Evolutionary conservation across 2,888 invertebrate species (phyloP).

Genomic region (Steinernema scapterisci): DNA sequence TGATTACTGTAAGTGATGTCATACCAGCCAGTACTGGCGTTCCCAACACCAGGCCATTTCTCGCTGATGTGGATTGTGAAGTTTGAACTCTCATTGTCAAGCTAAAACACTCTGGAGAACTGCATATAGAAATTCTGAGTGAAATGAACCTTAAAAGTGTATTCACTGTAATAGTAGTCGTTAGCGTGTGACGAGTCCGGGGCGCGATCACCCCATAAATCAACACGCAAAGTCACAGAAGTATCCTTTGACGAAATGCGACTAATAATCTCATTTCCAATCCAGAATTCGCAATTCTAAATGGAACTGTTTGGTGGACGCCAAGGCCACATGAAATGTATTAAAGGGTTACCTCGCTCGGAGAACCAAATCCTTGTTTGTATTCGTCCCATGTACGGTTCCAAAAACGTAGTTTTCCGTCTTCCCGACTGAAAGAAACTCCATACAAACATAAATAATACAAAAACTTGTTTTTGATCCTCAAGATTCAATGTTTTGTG

Average conservation of each 20-base stretch:
- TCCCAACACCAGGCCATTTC: conserved; percentile 40
- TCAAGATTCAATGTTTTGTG: conserved; percentile 42
- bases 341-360: conserved; percentile 11
- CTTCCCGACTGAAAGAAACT: conserved; percentile 43
- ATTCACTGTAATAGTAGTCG: conserved; percentile 44
- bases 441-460: neutral
- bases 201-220: conserved; percentile 56
- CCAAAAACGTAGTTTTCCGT: conserved; percentile 51
- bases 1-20: conserved; percentile 53
- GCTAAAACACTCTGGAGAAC: conserved; percentile 28
- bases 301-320: conserved; percentile 28
- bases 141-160: conserved; percentile 24
- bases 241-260: conserved; percentile 39
- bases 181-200: conserved; percentile 45
- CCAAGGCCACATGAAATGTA: neutral
- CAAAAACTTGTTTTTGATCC: conserved; percentile 44
- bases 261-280: conserved; percentile 58
- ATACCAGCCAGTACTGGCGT: conserved; percentile 57
- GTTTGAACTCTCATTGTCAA: conserved; percentile 40
- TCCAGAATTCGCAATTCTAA: conserved; percentile 50
- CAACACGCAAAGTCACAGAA: conserved; percentile 49
- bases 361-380: conserved; percentile 53
- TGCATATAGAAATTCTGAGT: neutral
- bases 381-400: conserved; percentile 56
- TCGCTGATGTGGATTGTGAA: conserved; percentile 38